Conservation (phyloP, 53 echinoderm and acorn worm species). For the Astropecten irregularis region DNA sequence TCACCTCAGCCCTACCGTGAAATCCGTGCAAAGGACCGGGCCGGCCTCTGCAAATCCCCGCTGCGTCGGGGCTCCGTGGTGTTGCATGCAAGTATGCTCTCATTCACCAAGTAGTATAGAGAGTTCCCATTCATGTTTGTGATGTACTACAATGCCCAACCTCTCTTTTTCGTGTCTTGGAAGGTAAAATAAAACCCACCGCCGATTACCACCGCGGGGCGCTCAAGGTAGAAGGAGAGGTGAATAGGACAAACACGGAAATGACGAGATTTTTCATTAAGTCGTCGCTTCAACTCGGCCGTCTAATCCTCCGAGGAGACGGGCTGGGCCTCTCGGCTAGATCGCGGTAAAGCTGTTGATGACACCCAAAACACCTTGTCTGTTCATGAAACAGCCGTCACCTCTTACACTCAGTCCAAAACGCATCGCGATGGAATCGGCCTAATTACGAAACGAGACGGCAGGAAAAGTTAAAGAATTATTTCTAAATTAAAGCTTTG, state of each 20-base stretch:
- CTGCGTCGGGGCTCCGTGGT: conserved; percentile 11
- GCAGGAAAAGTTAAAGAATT: too few species aligned
- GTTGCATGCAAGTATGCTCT: too few species aligned
- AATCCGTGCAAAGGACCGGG: conserved; percentile 55
- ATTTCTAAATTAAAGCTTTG: too few species aligned
- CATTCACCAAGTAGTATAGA: too few species aligned
- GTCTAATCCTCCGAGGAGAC: background rate
- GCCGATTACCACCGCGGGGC: background rate
- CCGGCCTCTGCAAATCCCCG: conserved; percentile 43
- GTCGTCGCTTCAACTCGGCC: conserved; percentile 6
- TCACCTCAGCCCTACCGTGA: conserved; percentile 55
- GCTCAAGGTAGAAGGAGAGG: background rate
- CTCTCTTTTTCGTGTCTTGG: background rate
- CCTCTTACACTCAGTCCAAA: too few species aligned
- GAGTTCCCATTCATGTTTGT: too few species aligned
- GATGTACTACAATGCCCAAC: too few species aligned
- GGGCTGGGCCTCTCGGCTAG: background rate
- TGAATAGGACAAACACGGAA: background rate
- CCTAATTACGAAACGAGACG: too few species aligned
- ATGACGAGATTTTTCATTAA: background rate
- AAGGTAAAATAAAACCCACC: background rate
- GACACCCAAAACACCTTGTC: too few species aligned
- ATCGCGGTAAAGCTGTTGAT: background rate
- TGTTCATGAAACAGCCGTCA: conserved; percentile 9
- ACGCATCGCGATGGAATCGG: too few species aligned